Base-by-base conservation (phyloP, 2,888 invertebrate species). In the Acanthosepion esculentum region DNA sequence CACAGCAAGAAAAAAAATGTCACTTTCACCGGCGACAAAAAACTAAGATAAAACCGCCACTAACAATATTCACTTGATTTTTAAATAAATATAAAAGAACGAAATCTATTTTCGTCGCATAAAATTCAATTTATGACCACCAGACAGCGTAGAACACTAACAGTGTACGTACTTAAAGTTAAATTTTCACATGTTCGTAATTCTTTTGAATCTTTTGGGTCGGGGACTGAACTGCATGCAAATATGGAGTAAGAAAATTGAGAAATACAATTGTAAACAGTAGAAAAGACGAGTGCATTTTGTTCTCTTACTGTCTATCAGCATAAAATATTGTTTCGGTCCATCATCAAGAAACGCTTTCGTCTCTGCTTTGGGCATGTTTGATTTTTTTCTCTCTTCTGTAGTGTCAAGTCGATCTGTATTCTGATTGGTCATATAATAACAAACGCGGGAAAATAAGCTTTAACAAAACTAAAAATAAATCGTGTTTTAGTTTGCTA, bases 291-390 rank as follows among this genome's bases (percentile, higher is more conserved):
- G 15, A 50, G 8, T 48, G n/a, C 48, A 18, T 41, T 91, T 33
- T 33, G 29, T 93, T 48, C 7, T 12, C 93, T 93, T 93, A 93
- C 93, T 93, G 53, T 93, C 93, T 53, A 93, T 48, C 93, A 93
- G 53, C 93, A 93, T 93, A 53, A 93, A 93, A 53, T 93, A 93
- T 50, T 93, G 93, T 93, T 93, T 93, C 7, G 93, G 93, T 53
- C 93, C 93, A 93, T 93, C 93, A 29, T 93, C 93, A 29, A 93
- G 93, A 33, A 93, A 93, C 12, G 93, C 93, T 48, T 93, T 23
- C 26, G 48, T 93, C 93, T 93, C 93, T 23, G 93, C 48, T 48
- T 23, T 50, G 53, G 93, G 93, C 93, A 93, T 93, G 29, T 26
- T 93, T 48, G 3, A 33, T 15, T 91, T 64, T 91, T 64, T 29